Base-by-base conservation (phyloP, 2,113 vertebrate genomes). In the Tichodroma muraria region DNA sequence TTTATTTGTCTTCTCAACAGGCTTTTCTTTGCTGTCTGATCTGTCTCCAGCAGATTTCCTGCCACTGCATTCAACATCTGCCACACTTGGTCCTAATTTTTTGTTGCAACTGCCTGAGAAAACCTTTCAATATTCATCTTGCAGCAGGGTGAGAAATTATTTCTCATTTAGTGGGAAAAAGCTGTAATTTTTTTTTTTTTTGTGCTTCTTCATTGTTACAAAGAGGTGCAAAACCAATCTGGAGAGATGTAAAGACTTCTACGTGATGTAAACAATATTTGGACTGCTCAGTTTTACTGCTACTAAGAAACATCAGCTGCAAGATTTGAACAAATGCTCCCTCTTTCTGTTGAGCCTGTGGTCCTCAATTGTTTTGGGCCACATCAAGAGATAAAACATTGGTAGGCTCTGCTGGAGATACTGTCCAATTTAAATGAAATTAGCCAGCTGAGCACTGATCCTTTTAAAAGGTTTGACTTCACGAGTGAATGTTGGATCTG, bases 361-460 rank as follows among this genome's bases (percentile, higher is more conserved):
- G 30, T 85, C 85, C 35, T 70, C 79, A 66, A 85, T 85, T 70
- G 85, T 30, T 95, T 78, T 14, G 79, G 68, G 91, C 71, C 63
- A 70, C 85, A 91, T 78, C 88, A 83, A 88, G 94, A 85, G 60
- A 63, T 22, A 78, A 89, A 91, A 57, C 63, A 37, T 63, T 40
- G 87, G 81, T 93, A 80, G 86, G 52, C 91, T 95, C 91, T 94
- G 87, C 89, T 96, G 96, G 95, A 97, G 87, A 38, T 73, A 54
- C 35, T 8, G 59, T 89, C 89, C 87, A 91, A 93, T 95, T 96
- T 95, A 93, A 89, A 95, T 73, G 76, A 88, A 93, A 94, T 95
- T 83, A 95, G 91, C 89, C 93, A 85, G 63, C 88, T 13, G 28
- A 93, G 85, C 79, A 63, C 81, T 80, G 81, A 91, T 88, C 87